Evolutionary conservation across 2,888 invertebrate species (phyloP), one percentile per base, ranked within the genome.

Genomic region (Crocallis elinguaria): DNA sequence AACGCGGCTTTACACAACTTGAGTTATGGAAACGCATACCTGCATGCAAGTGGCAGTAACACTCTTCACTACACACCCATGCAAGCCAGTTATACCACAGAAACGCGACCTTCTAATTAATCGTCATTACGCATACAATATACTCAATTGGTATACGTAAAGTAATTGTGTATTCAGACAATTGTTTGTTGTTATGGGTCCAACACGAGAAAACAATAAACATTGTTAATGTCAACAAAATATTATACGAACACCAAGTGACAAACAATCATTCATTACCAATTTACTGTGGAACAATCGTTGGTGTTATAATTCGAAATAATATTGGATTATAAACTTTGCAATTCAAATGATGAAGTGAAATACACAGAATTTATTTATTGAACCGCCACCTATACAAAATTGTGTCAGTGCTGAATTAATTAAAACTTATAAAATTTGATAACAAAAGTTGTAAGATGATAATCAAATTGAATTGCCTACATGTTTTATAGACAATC

Each of bases 141-240:
- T n/a, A n/a, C n/a, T n/a, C n/a, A n/a, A n/a, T n/a, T n/a, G n/a
- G n/a, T n/a, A n/a, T n/a, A n/a, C n/a, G n/a, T n/a, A n/a, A n/a
- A n/a, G n/a, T n/a, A n/a, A n/a, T n/a, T n/a, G n/a, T n/a, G n/a
- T n/a, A n/a, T n/a, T n/a, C n/a, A n/a, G n/a, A n/a, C n/a, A n/a
- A n/a, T n/a, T n/a, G n/a, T n/a, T n/a, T n/a, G n/a, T n/a, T n/a
- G 7, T 41, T 8, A 25, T 16, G 14, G 25, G 44, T 12, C 17
- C 32, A 37, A 38, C 41, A 14, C 7, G 12, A 37, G 17, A 13
- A 50, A 38, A 50, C 30, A 49, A 30, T 30, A 8, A 42, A 42
- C 23, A 30, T n/a, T 30, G 13, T 30, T 25, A 43, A 41, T 17
- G 35, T 35, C 16, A 42, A 12, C 29, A 37, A 36, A 11, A 12